Evolutionary conservation across 1,140 invertebrate species (phyloP).

Genomic region (Lordiphosa clarofinis): DNA sequence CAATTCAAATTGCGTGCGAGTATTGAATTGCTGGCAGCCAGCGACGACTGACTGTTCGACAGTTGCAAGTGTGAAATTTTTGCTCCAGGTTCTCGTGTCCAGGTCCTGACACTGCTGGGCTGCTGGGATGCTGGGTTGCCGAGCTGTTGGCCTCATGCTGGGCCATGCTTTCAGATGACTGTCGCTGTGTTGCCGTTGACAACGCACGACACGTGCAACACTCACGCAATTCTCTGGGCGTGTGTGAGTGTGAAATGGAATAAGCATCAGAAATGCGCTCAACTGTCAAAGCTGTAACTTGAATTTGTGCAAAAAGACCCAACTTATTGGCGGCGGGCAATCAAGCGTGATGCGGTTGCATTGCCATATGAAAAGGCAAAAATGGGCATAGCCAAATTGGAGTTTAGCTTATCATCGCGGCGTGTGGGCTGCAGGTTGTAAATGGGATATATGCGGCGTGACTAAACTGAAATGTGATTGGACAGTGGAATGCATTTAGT

Average conservation of each 20-base stretch:
- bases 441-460: not conserved
- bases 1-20: conserved; percentile 59
- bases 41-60: not conserved
- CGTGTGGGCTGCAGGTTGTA: conserved; percentile 5
- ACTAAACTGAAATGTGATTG: too few relatives aligned
- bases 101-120: not conserved
- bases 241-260: conserved; percentile 31
- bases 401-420: conserved; percentile 42
- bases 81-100: conserved; percentile 8
- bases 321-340: conserved; percentile 41
- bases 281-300: conserved; percentile 65
- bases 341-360: conserved; percentile 48
- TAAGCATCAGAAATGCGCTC: conserved; percentile 68
- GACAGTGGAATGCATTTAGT: too few relatives aligned
- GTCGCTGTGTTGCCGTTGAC: conserved; percentile 49
- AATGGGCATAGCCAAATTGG: conserved; percentile 48
- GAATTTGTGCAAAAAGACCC: conserved; percentile 11
- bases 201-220: conserved; percentile 54
- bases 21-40: conserved; percentile 41
- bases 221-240: conserved; percentile 44
- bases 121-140: conserved; percentile 23
- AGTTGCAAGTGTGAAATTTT: conserved; percentile 60
- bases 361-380: conserved; percentile 29
- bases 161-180: conserved; percentile 34
- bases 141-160: conserved; percentile 35